phyloP scores from a whole-genome alignment of 1,140 invertebrate genomes.

The Capitella teleta region DNA sequence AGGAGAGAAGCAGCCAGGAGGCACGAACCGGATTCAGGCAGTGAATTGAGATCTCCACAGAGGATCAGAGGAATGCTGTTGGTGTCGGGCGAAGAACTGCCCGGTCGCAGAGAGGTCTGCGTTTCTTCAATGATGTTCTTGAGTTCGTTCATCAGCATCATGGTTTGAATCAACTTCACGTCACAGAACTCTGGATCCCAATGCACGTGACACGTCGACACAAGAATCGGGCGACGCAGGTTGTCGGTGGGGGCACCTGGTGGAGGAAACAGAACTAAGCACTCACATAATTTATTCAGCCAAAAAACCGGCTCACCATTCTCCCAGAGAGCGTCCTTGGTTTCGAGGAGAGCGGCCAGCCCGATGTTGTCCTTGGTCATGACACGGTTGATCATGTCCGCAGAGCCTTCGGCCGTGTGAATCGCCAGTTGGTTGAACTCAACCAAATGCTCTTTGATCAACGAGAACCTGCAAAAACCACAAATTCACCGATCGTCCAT shows the following conservation, averaged over 20 bases:
- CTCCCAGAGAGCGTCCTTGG: slow-evolving; percentile 85
- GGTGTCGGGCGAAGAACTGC: slow-evolving; percentile 49
- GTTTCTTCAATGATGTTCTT: slow-evolving; percentile 35
- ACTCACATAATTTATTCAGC: background rate
- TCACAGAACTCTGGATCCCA: slow-evolving; percentile 99
- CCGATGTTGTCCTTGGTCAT: slow-evolving; percentile 99
- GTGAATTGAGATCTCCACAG: slow-evolving; percentile 97
- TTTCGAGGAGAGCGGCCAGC: slow-evolving; percentile 83
- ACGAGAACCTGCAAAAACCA: slow-evolving; percentile 59
- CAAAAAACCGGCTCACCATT: slow-evolving; percentile 51
- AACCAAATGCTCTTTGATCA: slow-evolving; percentile 87
- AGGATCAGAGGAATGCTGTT: slow-evolving; percentile 84
- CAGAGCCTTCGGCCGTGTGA: slow-evolving; percentile 93
- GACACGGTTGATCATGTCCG: slow-evolving; percentile 97
- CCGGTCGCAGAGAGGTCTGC: slow-evolving; percentile 20
- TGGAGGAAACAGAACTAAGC: background rate
- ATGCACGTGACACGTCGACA: slow-evolving; percentile 97
- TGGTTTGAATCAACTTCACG: slow-evolving; percentile 99
- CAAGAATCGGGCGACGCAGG: slow-evolving; percentile 69
- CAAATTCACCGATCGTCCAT: background rate
- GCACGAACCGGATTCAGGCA: slow-evolving; percentile 82
- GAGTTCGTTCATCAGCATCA: slow-evolving; percentile 94
- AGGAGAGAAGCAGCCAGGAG: background rate
- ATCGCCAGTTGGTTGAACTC: slow-evolving; percentile 98
- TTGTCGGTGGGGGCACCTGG: slow-evolving; percentile 57